Evolutionary conservation across 1,140 invertebrate genomes (phyloP), one percentile per base, ranked within the genome.

Genomic region (Neuroterus valhalla): DNA sequence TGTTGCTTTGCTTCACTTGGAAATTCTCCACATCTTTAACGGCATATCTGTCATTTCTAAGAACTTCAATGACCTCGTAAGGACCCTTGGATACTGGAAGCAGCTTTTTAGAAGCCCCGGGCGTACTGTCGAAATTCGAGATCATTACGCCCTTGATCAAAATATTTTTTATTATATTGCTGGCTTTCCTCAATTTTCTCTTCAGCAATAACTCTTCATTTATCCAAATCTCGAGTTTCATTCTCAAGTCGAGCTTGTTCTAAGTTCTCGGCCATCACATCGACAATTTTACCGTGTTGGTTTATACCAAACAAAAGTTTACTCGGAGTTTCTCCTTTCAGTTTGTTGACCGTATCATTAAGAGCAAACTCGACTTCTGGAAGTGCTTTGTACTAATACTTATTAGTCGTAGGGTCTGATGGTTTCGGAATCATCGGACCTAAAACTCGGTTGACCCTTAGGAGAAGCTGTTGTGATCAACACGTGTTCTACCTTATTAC

Each of bases 91-190:
- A 82, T 76, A 74, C 80, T 12, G 81, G 79, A 17, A 77, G 62
- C 8, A 81, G 68, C 66, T 84, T 84, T 66, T 79, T 79, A 42
- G 80, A 81, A 42, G 75, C 67, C 0, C 82, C 82, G 10, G 69
- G 6, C 55, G 82, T 81, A 26, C 50, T 69, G 74, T 82, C 80
- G 15, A 72, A 43, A 70, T 83, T 84, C 48, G 17, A 74, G 14
- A 83, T 74, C 74, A 83, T 78, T 21, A 84, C 82, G n/a, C 79
- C 81, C 14, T 73, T 52, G 21, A 68, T 55, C 66, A 84, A 85
- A 17, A 48, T 55, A 23, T 15, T 12, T 6, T 77, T 11, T 21
- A n/a, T n/a, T n/a, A n/a, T 66, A 45, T 43, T 23, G 4, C n/a
- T n/a, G n/a, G n/a, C n/a, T n/a, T n/a, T n/a, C n/a, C n/a, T n/a